phyloP scores from a whole-genome alignment of 2,113 vertebrate species.

The Chelonoidis abingdonii region DNA sequence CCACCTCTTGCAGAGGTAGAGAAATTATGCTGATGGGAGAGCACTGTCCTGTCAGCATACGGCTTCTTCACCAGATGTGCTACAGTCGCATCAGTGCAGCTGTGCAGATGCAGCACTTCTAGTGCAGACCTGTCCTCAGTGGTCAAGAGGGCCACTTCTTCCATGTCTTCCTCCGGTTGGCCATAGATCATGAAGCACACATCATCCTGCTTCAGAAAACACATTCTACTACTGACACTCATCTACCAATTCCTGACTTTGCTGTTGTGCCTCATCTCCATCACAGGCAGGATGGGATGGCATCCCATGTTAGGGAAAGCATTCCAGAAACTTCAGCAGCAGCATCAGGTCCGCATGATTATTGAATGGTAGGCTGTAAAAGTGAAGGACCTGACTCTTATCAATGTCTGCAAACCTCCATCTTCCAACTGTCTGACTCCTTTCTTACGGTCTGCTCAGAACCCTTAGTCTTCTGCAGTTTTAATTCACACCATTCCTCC shows the following conservation, averaged over 20 bases:
- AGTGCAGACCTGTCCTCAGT: too few species aligned
- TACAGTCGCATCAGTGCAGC: too few species aligned
- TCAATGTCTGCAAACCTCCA: not conserved
- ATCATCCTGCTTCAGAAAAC: not conserved
- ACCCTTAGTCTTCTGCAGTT: not conserved
- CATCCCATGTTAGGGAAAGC: not conserved
- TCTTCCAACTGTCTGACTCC: not conserved
- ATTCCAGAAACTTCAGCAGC: not conserved
- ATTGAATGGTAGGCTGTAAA: not conserved
- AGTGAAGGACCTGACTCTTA: not conserved
- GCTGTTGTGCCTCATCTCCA: not conserved
- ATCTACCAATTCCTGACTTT: not conserved
- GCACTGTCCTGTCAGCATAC: too few species aligned
- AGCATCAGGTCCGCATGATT: not conserved
- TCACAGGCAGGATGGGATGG: not conserved
- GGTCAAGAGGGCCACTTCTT: not conserved
- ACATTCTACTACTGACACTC: not conserved
- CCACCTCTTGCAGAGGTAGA: too few species aligned
- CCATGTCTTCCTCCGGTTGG: not conserved
- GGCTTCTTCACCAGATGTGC: too few species aligned
- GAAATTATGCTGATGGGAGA: too few species aligned
- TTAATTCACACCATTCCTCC: not conserved
- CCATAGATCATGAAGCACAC: not conserved
- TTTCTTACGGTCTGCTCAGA: not conserved
- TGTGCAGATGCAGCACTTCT: too few species aligned